Base-by-base conservation (phyloP, 1,140 invertebrate species). In the Drosophila prosaltans region DNA sequence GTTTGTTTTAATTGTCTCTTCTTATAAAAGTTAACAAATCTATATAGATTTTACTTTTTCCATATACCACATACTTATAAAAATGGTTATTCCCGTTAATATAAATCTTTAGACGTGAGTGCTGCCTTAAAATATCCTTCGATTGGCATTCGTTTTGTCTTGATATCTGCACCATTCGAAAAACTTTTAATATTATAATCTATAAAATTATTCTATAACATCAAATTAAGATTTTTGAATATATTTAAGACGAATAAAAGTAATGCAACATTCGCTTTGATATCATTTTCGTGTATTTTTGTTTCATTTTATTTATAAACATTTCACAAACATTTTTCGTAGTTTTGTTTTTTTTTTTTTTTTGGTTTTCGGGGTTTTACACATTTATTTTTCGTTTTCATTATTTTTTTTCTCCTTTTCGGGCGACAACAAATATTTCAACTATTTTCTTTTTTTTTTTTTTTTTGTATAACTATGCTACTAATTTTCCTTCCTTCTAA, bases 391-490 rank as follows among this genome's bases (percentile, higher is more conserved):
- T 55, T 40, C 30, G 64, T 63, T 62, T 74, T 21, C 48, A 72
- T 74, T 40, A 57, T 64, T 57, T 62, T 61, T 64, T 76, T 59
- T 54, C 51, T 85, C 74, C 72, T 41, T 65, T 68, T 74, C 58
- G 81, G 67, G 65, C 73, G 84, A 89, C 84, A 89, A 89, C 84
- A 89, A 89, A 89, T 89, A 89, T 89, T 89, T 89, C 84, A 88
- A 88, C 80, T 89, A 89, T 89, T 89, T 75, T 36, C 6, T 36
- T 36, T 36, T 5, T 36, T 36, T 36, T 3, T 2, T 36, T 36
- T 36, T 36, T 36, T 5, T 30, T 89, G 78, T 89, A 89, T 84
- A 89, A 74, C 84, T 89, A 84, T 78, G 65, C 81, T 78, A 81
- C 84, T 84, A 84, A 89, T 79, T 69, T 59, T 39, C 30, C 55